Evolutionary conservation across 2,888 invertebrate genomes (phyloP).

Genomic region (Drosophila paracracens): DNA sequence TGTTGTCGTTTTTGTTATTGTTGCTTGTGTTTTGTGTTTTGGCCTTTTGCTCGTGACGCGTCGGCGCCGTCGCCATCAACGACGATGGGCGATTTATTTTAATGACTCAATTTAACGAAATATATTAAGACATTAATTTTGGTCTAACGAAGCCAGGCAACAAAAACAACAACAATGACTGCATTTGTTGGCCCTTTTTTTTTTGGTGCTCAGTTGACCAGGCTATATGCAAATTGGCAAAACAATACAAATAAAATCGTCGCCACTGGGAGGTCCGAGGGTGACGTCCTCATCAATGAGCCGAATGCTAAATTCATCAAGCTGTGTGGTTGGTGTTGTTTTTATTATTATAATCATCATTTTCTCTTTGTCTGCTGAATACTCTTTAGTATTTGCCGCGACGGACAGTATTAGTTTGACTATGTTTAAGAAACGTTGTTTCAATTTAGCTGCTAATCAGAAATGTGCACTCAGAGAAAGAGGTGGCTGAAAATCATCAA

Average conservation of each 20-base stretch:
- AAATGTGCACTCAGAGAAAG: background rate
- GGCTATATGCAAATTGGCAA: slow-evolving; percentile 66
- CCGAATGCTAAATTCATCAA: slow-evolving; percentile 62
- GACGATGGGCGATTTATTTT: slow-evolving; percentile 80
- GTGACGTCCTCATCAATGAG: slow-evolving; percentile 71
- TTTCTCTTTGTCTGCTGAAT: slow-evolving; percentile 19
- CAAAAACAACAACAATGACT: slow-evolving; percentile 18
- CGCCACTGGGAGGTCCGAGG: slow-evolving; percentile 66
- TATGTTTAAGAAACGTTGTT: background rate
- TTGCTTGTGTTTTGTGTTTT: slow-evolving; percentile 34
- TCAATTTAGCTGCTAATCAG: background rate
- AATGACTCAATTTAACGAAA: slow-evolving; percentile 83
- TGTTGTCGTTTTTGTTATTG: slow-evolving; percentile 18
- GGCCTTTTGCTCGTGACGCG: slow-evolving; percentile 67
- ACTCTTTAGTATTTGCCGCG: background rate
- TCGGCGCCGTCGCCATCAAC: slow-evolving; percentile 64
- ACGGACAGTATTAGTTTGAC: background rate
- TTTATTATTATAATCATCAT: slow-evolving; percentile 36
- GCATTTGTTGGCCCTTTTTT: slow-evolving; percentile 37
- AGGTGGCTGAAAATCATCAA: background rate
- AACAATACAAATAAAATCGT: slow-evolving; percentile 5
- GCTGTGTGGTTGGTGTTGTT: slow-evolving; percentile 29
- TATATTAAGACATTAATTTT: slow-evolving; percentile 80
- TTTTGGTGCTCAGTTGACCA: slow-evolving; percentile 44
- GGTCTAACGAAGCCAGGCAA: slow-evolving; percentile 70